Percentiles rank a stretch among this genome's conserved stretches.
Evolutionary conservation across 2,113 vertebrate genomes (phyloP).

Genomic region (Heterotilapia buettikoferi): DNA sequence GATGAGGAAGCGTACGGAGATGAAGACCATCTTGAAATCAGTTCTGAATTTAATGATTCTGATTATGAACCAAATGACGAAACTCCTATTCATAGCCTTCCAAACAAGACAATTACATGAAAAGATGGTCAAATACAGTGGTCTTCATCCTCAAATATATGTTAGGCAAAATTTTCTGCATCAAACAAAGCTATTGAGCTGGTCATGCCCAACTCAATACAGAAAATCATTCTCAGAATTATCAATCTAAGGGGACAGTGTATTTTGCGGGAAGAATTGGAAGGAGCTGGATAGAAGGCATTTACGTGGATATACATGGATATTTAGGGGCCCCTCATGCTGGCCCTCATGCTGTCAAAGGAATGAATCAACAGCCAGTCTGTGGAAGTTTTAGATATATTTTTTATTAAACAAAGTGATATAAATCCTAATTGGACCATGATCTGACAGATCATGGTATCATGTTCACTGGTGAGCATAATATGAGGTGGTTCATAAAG

Average conservation of each 20-base stretch:
- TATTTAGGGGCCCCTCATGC: background rate
- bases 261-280: background rate
- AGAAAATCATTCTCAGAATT: background rate
- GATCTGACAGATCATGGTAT: background rate
- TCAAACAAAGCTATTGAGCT: background rate
- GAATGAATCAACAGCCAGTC: background rate
- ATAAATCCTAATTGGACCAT: background rate
- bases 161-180: background rate
- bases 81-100: background rate
- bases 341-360: background rate
- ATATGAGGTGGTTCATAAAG: background rate
- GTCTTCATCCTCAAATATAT: background rate
- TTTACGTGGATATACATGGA: background rate
- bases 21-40: background rate
- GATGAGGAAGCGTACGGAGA: background rate
- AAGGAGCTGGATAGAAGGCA: background rate
- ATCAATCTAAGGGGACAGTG: background rate
- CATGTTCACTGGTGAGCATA: background rate
- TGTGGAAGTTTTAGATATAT: background rate
- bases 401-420: background rate
- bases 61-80: background rate
- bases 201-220: background rate
- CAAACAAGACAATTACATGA: background rate
- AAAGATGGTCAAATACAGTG: background rate
- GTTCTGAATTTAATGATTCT: background rate